A percentile compares a stretch with the other conserved stretches of the same genome.
Evolutionary conservation across 2,888 invertebrate genomes (phyloP).

Genomic region (Zootermopsis nevadensis): DNA sequence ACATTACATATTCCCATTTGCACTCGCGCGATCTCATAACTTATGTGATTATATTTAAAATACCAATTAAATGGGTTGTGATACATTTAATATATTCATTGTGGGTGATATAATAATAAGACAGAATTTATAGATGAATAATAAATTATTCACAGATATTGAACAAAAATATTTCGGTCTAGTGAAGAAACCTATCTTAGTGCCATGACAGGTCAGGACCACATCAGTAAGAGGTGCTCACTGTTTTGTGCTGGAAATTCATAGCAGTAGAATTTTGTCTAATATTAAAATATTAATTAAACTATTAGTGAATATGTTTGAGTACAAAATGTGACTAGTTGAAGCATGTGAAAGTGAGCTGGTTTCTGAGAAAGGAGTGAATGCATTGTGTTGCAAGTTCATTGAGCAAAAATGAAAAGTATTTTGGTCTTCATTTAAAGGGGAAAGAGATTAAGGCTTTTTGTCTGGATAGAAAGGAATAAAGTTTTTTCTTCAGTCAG

Average conservation of each 20-base stretch:
- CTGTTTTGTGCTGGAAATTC: slow-evolving; percentile 40
- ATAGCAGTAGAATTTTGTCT: slow-evolving; percentile 33
- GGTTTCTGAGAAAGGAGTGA: slow-evolving; percentile 14
- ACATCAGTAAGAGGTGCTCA: slow-evolving; percentile 46
- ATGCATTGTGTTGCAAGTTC: background rate
- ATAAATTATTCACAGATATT: slow-evolving; percentile 50
- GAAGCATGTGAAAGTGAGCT: background rate
- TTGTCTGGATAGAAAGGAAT: too few relatives aligned
- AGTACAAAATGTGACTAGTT: slow-evolving; percentile 46
- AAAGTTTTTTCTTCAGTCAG: too few relatives aligned
- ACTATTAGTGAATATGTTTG: slow-evolving; percentile 37
- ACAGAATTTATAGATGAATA: slow-evolving; percentile 51
- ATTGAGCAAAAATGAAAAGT: too few relatives aligned
- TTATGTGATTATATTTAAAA: slow-evolving; percentile 52
- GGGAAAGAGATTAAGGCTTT: too few relatives aligned
- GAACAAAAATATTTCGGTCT: slow-evolving; percentile 51
- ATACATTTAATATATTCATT: slow-evolving; percentile 57
- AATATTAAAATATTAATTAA: slow-evolving; percentile 1
- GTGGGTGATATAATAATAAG: slow-evolving; percentile 56
- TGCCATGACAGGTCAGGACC: slow-evolving; percentile 48
- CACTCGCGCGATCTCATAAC: slow-evolving; percentile 56
- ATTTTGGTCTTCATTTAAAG: too few relatives aligned
- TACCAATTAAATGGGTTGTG: slow-evolving; percentile 57
- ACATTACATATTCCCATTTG: slow-evolving; percentile 53
- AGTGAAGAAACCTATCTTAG: slow-evolving; percentile 49